A percentile compares a stretch with the other conserved stretches of the same genome.
phyloP scores from a whole-genome alignment of 2,888 invertebrate genomes.

The Pomacea canaliculata region DNA sequence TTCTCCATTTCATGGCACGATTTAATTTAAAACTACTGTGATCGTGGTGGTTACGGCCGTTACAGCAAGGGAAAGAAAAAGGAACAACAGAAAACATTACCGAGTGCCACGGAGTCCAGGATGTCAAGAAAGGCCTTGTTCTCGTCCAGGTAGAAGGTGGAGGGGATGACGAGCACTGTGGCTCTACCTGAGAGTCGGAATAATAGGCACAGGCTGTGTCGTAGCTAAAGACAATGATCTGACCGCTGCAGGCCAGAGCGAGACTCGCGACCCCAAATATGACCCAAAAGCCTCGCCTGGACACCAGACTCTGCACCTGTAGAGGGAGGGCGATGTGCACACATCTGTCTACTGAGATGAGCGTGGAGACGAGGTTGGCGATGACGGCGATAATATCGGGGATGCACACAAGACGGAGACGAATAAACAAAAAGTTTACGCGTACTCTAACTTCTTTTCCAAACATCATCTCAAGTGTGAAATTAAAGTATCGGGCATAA shows the following conservation, averaged over 20 bases:
- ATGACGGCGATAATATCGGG: background rate
- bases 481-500: background rate
- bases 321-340: background rate
- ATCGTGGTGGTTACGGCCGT: background rate
- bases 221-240: background rate
- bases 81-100: background rate
- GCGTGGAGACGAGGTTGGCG: constrained; percentile 10
- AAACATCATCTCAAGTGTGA: background rate
- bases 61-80: background rate
- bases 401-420: background rate
- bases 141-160: constrained; percentile 3
- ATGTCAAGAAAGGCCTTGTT: background rate
- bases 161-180: background rate
- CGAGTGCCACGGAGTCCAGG: background rate
- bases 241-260: no score
- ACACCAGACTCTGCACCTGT: no score
- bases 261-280: no score
- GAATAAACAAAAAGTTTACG: background rate
- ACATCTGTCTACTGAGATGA: constrained; percentile 17
- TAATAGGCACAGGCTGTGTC: background rate
- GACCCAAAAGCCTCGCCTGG: no score
- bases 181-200: background rate
- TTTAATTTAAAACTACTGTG: background rate
- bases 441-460: background rate
- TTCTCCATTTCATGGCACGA: background rate